Percentiles rank a stretch among this genome's conserved stretches.
These are phyloP conservation scores for Nemurella pictetii DNA, from an alignment of 2,888 invertebrate genomes.

Conservation along the genomic window DNA sequence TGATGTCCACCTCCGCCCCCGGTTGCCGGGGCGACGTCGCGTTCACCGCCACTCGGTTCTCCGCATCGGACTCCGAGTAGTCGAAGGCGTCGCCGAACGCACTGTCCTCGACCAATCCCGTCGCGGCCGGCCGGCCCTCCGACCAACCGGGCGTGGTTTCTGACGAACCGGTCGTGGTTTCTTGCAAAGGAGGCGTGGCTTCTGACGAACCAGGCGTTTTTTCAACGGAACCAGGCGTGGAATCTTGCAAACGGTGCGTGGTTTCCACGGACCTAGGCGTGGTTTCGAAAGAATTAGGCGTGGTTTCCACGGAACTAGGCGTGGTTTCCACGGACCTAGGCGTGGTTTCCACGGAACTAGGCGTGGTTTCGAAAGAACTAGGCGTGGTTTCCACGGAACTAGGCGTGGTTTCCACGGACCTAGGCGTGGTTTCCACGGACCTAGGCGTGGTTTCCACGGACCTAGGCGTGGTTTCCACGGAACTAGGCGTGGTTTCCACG, in stretches of 20 bases:
- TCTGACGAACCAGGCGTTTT: no score
- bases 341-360: not conserved
- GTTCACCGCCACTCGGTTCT: not conserved
- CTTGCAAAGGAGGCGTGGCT: no score
- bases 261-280: not conserved
- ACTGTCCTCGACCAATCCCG: slow-evolving; percentile 34
- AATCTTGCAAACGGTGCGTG: no score
- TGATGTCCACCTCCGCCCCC: not conserved
- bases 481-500: slow-evolving; percentile 5
- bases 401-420: not conserved
- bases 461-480: not conserved
- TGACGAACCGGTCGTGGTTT: no score
- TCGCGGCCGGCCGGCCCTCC: no score
- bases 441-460: no score
- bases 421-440: no score
- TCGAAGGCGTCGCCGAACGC: not conserved
- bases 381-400: not conserved
- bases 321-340: not conserved
- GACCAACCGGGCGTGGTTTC: not conserved
- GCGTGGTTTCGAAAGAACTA: not conserved
- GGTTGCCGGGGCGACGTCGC: not conserved
- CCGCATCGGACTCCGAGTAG: not conserved
- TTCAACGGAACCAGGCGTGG: not conserved
- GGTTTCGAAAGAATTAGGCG: slow-evolving; percentile 16
- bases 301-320: not conserved